Evolutionary conservation across 2,113 vertebrate genomes (phyloP).

Genomic region (Malaclemys terrapin): DNA sequence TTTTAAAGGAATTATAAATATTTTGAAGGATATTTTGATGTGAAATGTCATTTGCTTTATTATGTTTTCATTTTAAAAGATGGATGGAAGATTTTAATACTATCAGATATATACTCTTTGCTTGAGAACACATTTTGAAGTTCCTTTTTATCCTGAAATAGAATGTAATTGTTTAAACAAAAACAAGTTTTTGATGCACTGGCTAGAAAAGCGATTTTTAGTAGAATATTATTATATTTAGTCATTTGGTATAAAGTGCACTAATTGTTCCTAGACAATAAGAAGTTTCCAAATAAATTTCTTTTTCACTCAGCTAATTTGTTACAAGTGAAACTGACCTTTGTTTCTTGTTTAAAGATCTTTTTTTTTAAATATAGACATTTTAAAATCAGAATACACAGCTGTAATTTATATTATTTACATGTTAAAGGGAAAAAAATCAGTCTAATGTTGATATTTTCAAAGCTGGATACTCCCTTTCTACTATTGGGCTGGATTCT

Average conservation of each 20-base stretch:
- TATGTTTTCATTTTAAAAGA: constrained; percentile 41
- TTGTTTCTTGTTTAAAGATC: not conserved
- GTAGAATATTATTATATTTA: constrained; percentile 19
- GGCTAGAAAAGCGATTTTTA: constrained; percentile 31
- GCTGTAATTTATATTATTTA: not conserved
- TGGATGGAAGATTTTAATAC: not conserved
- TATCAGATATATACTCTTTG: constrained; percentile 37
- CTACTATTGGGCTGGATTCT: constrained; percentile 37
- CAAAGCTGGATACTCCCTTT: not conserved
- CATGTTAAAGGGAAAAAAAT: accelerated
- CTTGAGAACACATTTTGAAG: constrained; percentile 41
- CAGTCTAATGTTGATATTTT: not conserved
- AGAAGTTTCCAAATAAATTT: constrained; percentile 42
- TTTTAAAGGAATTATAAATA: constrained; percentile 51
- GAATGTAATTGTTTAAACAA: constrained; percentile 21
- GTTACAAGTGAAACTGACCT: not conserved
- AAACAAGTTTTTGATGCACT: not conserved
- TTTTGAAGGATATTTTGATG: constrained; percentile 33
- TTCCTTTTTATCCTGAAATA: constrained; percentile 58
- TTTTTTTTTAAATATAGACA: not conserved
- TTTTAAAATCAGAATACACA: not conserved
- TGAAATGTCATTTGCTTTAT: constrained; percentile 48
- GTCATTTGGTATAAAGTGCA: constrained; percentile 12
- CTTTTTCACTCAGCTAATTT: constrained; percentile 24
- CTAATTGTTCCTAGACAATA: constrained; percentile 29